phyloP scores from a whole-genome alignment of 2,797 vertebrate species.

The Carcharodon carcharias region DNA sequence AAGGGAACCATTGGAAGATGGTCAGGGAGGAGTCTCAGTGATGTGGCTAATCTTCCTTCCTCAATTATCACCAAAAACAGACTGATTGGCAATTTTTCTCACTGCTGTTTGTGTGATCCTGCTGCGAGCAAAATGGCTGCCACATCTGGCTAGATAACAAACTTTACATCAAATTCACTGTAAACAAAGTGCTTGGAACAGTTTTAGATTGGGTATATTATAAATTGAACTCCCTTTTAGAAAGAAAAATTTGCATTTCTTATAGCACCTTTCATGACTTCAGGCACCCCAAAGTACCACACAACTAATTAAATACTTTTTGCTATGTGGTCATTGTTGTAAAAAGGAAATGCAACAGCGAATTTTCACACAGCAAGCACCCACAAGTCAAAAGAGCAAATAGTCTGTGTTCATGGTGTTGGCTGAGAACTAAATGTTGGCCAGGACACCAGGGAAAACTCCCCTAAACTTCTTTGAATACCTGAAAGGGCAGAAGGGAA shows the following conservation, averaged over 20 bases:
- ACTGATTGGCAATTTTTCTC: background rate
- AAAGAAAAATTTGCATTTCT: background rate
- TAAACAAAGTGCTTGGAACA: too few species aligned
- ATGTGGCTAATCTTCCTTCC: background rate
- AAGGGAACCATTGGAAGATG: too few species aligned
- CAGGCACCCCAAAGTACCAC: background rate
- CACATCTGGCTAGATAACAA: background rate
- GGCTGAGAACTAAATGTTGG: background rate
- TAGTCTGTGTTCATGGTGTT: background rate
- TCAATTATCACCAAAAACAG: background rate
- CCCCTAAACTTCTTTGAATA: background rate
- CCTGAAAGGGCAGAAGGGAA: background rate
- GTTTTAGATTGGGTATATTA: background rate
- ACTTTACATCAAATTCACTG: background rate
- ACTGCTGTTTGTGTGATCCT: background rate
- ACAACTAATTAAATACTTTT: background rate
- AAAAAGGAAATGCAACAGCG: background rate
- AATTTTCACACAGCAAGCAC: background rate
- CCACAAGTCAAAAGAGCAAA: too few species aligned
- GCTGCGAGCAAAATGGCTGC: background rate
- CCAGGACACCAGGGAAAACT: background rate
- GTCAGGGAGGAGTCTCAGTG: background rate
- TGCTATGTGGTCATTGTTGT: background rate
- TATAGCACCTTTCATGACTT: background rate
- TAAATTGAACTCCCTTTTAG: background rate